phyloP scores from a whole-genome alignment of 2,113 vertebrate genomes.

The Cisticola juncidis region DNA sequence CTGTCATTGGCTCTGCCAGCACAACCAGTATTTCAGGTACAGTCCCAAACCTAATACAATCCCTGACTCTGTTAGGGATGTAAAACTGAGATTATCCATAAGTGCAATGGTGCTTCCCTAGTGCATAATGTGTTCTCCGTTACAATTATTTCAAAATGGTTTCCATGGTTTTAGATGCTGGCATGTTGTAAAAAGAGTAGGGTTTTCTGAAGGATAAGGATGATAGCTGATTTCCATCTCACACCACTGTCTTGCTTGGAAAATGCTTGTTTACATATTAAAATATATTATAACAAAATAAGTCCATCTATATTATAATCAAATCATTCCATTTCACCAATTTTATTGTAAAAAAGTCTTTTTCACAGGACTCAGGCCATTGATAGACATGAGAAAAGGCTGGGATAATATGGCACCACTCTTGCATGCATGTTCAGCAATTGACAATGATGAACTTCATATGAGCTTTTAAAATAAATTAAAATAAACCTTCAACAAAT shows the following conservation, averaged over 20 bases:
- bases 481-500: not conserved
- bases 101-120: not conserved
- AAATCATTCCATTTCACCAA: not conserved
- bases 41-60: not conserved
- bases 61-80: not conserved
- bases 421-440: not conserved
- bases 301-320: not conserved
- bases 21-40: not conserved
- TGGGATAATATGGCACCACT: not conserved
- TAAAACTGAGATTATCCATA: not conserved
- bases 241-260: not conserved
- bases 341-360: not conserved
- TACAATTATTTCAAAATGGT: not conserved
- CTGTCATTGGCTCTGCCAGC: not conserved
- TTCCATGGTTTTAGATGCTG: not conserved
- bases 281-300: not conserved
- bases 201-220: not conserved
- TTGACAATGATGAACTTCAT: fast-evolving
- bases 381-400: not conserved
- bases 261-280: not conserved
- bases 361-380: not conserved
- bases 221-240: not conserved
- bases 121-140: not conserved
- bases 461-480: not conserved
- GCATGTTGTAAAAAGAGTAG: not conserved